Evolutionary conservation across 1,140 invertebrate species (phyloP).

Genomic region (Calosoma granatense): DNA sequence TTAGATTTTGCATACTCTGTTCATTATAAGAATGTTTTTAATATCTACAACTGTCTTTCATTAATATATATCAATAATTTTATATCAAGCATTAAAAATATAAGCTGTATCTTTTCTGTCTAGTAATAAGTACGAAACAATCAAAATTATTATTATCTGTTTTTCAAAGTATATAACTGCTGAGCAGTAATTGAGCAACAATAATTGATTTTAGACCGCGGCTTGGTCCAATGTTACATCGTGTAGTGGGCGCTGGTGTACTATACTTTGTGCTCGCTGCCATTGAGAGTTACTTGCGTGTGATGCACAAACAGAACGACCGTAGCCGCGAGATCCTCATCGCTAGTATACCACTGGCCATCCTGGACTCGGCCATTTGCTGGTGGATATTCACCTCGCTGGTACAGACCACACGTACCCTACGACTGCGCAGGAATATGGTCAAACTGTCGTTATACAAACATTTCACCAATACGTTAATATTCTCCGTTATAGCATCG

Average conservation of each 20-base stretch:
- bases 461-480: slow-evolving; percentile 88
- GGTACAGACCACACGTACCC: slow-evolving; percentile 77
- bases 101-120: no score
- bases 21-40: no score
- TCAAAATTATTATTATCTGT: slow-evolving; percentile 16
- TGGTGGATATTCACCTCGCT: slow-evolving; percentile 85
- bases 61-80: no score
- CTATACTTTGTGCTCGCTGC: slow-evolving; percentile 76
- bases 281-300: slow-evolving; percentile 69
- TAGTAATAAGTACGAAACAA: no score
- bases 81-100: no score
- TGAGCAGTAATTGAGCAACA: neutral
- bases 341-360: slow-evolving; percentile 60
- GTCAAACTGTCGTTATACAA: slow-evolving; percentile 84
- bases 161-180: slow-evolving; percentile 17
- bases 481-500: slow-evolving; percentile 80
- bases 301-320: slow-evolving; percentile 56
- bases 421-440: slow-evolving; percentile 73
- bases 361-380: slow-evolving; percentile 61
- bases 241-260: slow-evolving; percentile 69
- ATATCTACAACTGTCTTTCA: no score
- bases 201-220: slow-evolving; percentile 52
- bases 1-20: no score
- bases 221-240: slow-evolving; percentile 73
- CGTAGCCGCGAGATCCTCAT: slow-evolving; percentile 56